These are phyloP conservation scores for Hipparchia sbordonii DNA, from an alignment of 2,888 invertebrate species.

Conservation along the genomic window DNA sequence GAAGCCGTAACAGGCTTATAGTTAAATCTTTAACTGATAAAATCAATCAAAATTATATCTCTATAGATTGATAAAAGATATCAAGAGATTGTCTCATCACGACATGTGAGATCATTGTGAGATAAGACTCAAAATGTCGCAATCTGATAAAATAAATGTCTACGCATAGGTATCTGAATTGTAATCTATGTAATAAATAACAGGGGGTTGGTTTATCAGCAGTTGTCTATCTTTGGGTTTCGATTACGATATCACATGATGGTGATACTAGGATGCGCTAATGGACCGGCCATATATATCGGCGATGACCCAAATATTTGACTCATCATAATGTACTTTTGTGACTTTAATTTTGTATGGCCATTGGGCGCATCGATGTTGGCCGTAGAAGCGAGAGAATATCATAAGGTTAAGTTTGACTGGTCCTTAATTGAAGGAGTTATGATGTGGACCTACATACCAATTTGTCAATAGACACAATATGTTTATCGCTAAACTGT, in stretches of 20 bases:
- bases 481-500: no score
- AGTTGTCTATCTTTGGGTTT: neutral
- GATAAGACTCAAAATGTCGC: conserved; percentile 19
- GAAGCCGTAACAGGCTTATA: conserved; percentile 25
- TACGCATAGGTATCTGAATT: neutral
- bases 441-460: no score
- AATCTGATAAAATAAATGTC: conserved; percentile 18
- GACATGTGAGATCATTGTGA: conserved; percentile 16
- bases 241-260: neutral
- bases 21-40: conserved; percentile 31
- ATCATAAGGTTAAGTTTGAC: no score
- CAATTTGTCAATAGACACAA: no score
- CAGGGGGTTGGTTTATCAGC: neutral
- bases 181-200: neutral
- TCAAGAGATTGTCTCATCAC: conserved; percentile 29
- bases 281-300: no score
- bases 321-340: no score
- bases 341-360: no score
- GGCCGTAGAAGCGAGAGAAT: no score
- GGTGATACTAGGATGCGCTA: no score
- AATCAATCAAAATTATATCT: conserved; percentile 32
- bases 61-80: conserved; percentile 29
- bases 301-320: no score
- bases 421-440: no score
- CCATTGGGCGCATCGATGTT: no score